Evolutionary conservation across 2,888 invertebrate genomes (phyloP), one percentile per base, ranked within the genome.

Genomic region (Ornithoptera priamus): DNA sequence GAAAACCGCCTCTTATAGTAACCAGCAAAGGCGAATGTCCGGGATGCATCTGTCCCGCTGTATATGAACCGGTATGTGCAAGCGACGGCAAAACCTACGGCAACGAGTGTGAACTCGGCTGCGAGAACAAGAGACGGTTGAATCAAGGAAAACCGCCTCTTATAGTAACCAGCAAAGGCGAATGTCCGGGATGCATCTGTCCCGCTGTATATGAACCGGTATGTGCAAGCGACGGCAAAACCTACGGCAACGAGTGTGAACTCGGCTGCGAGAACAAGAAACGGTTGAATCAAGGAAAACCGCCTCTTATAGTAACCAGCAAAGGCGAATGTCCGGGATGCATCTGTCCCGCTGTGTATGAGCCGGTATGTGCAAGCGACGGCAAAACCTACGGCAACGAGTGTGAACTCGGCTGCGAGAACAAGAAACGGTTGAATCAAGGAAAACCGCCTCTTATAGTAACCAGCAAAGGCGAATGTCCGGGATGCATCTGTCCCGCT

Each of bases 51-150:
- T 76, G 76, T 58, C 59, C 74, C 1, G 20, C 65, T 18, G 62
- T 63, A 1, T 72, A 65, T 46, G 39, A 79, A 20, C 70, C 75
- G 0, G 79, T 84, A 0, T 85, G 83, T 57, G 84, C 82, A 5
- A 76, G 76, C 7, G 77, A 84, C 46, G 73, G 71, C 18, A 66
- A 72, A 17, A 80, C 78, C 6, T 80, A 79, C 60, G 60, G 69
- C 8, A 79, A 75, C 65, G 57, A 67, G 6, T 81, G 81, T 66
- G 24, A 69, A 1, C 30, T 62, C 39, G 42, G 65, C 10, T 76
- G 75, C 56, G 71, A 71, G n/a, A 73, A 72, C 42, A 65, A 58
- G 46, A 53, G 12, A 8, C 58, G 18, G 6, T 12, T 18, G 17
- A 20, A 7, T 5, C n/a, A 58, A 20, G 46, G 46, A 20, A 15